Evolutionary conservation across 2,888 invertebrate species (phyloP), one percentile per base, ranked within the genome.

Genomic region (Spilarctia lutea): DNA sequence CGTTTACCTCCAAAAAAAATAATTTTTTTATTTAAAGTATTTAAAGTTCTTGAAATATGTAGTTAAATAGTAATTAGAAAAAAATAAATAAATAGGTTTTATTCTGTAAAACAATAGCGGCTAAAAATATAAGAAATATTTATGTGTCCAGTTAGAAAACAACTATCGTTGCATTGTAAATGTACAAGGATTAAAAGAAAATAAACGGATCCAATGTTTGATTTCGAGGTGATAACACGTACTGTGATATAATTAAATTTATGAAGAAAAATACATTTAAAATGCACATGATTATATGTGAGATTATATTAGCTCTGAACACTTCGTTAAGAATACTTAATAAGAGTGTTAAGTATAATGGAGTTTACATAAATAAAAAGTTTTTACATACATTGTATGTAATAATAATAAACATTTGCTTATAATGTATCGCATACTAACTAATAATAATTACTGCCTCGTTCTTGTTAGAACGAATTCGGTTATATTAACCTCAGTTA

Each of bases 361-460:
- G 71, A 71, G 67, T 67, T 79, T 73, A 77, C 69, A 72, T 79
- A 79, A 84, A 78, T 77, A 78, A 82, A 79, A 76, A 65, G 33
- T 66, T 68, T 66, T 75, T 76, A 82, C 81, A 83, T 83, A 84
- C 80, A 81, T 77, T 84, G 83, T 81, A 84, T 84, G 83, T 81
- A 84, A 75, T 76, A 77, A 75, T 73, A 68, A 52, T 63, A 72
- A 77, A 76, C 63, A 52, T 71, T 79, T 77, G 27, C 73, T 76
- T 83, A 75, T 81, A 75, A 80, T 79, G 71, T 80, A 67, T 11
- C 10, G 56, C 33, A 45, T 66, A 42, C 27, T 70, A 70, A 73
- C 39, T 65, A 63, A 56, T 56, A 63, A 56, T 56, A 56, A 70
- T 67, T 42, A 39, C 27, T 56, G 39, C 60, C n/a, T 33, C 60